Conservation (phyloP, 2,113 vertebrate genomes). For the Psephotus haematonotus region DNA sequence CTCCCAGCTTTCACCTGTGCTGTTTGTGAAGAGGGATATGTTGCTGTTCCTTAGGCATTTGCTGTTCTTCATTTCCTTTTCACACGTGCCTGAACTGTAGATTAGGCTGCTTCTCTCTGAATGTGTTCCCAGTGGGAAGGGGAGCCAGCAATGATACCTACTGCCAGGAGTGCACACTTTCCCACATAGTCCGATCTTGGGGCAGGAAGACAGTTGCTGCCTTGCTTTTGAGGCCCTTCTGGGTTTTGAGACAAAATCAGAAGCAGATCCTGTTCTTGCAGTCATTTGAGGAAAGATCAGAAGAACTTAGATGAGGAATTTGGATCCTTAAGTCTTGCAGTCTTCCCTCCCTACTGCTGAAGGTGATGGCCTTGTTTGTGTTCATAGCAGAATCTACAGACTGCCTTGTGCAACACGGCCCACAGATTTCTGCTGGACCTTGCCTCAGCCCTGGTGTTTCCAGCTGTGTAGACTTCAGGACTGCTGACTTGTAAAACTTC, state of each 20-base stretch:
- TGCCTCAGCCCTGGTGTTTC: neutral
- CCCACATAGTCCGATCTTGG: neutral
- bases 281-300: neutral
- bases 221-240: neutral
- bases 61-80: conserved; percentile 46
- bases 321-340: neutral
- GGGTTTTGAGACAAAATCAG: neutral
- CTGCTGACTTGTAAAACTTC: neutral
- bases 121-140: neutral
- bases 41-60: neutral
- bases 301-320: neutral
- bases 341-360: neutral
- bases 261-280: neutral
- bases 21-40: neutral
- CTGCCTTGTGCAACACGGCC: accelerated
- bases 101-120: neutral
- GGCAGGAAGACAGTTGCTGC: neutral
- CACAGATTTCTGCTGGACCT: neutral
- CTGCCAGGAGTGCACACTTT: neutral
- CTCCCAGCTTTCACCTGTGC: conserved; percentile 49
- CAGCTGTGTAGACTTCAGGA: neutral
- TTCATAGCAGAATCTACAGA: neutral
- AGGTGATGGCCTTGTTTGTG: neutral
- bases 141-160: neutral
- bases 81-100: neutral